Evolutionary conservation across 2,797 vertebrate species (phyloP).

Genomic region (Hafferia zeledoni): DNA sequence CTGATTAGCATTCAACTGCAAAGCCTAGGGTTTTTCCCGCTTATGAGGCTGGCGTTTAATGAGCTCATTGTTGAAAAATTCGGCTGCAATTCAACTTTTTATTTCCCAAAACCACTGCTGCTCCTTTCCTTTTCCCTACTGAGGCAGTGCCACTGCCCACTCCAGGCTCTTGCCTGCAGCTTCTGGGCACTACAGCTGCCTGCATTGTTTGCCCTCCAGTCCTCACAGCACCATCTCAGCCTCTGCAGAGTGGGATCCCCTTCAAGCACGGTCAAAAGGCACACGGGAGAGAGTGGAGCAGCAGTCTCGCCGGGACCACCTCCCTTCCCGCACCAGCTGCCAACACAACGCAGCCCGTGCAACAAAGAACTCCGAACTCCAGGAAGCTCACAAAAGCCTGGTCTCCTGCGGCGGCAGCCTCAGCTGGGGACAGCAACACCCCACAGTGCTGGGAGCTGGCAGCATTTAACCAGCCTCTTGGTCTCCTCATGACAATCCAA

Average conservation of each 20-base stretch:
- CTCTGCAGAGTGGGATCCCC: not conserved
- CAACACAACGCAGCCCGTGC: not conserved
- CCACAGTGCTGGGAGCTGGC: rapidly evolving
- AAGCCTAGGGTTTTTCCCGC: conserved; percentile 27
- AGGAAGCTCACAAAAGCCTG: not conserved
- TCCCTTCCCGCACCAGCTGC: not conserved
- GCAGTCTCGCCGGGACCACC: not conserved
- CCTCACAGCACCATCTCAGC: not conserved
- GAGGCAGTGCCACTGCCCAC: rapidly evolving
- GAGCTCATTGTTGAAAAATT: conserved; percentile 59
- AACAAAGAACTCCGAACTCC: conserved; percentile 32
- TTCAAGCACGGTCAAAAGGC: not conserved
- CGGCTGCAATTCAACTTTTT: conserved; percentile 13
- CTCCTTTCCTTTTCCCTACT: not conserved
- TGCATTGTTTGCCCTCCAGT: not conserved
- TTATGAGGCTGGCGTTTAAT: conserved; percentile 7
- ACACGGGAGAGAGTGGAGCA: not conserved
- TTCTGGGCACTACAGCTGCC: not conserved
- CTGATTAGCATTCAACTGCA: conserved; percentile 58
- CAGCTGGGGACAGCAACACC: not conserved
- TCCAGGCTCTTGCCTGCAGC: not conserved
- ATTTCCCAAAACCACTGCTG: not conserved
- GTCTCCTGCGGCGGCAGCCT: not conserved
- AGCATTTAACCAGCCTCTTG: not conserved
- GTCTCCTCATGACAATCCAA: not conserved